Base-by-base conservation (phyloP, 2,797 vertebrate species). In the Rhynchotus rufescens region DNA sequence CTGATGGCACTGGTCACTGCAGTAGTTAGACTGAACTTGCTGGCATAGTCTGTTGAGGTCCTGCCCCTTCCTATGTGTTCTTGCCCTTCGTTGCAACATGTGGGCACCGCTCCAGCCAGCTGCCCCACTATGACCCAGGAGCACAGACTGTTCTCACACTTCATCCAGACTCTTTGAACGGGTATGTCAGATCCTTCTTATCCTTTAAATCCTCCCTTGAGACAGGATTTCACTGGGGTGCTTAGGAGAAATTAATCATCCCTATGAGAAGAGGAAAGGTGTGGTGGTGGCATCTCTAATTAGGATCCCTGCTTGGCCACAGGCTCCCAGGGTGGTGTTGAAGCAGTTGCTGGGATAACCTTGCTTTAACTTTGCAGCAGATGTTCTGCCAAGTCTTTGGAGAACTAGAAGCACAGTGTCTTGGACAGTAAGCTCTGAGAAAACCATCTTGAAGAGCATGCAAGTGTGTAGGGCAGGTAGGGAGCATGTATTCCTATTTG, bases 211-310 rank as follows among this genome's bases (percentile, higher is more conserved):
- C 72, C 72, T 82, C 26, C 17, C 30, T 62, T 0, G 13, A 82
- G 66, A 74, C 32, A 59, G 79, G 49, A 83, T 91, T 92, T 88
- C 81, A 36, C 57, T 25, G 34, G 49, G 84, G 68, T 30, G n/a
- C 15, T 2, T 20, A 86, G 52, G 65, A 71, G 79, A 82, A 84
- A 68, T 80, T 91, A 34, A 88, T 86, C 1, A 2, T 86, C 88
- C 88, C 57, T 90, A 94, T 92, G 92, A 91, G 74, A 60, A 92
- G 56, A 38, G 30, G 80, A 80, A 91, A 49, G 61, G 72, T 25
- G 79, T 65, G 28, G 86, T 52, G 44, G 26, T 6, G 3, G 23
- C 49, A 20, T 34, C 59, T 80, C 75, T n/a, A 59, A 40, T 44
- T 76, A 20, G 5, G 3, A 16, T 66, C 47, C 9, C 47, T 47